These are phyloP conservation scores for Amniataba percoides DNA, from an alignment of 2,797 vertebrate genomes.

Conservation along the genomic window DNA sequence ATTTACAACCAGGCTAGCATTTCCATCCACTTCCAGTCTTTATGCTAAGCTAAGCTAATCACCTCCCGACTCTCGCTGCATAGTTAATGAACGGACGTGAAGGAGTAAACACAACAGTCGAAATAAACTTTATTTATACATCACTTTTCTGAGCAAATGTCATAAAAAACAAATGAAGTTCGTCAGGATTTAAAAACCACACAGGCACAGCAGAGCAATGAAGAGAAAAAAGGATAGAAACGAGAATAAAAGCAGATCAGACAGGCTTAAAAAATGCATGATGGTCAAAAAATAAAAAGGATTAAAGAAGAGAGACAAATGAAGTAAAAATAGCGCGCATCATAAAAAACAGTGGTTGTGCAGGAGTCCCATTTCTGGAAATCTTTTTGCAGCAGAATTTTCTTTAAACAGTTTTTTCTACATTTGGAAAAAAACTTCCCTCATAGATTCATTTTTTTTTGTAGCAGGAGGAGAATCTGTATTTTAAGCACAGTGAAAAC, in stretches of 20 bases:
- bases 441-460: background rate
- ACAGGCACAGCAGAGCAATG: background rate
- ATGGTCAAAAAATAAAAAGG: background rate
- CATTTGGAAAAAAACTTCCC: background rate
- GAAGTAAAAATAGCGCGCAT: background rate
- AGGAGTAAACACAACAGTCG: background rate
- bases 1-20: background rate
- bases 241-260: background rate
- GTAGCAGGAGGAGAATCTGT: background rate
- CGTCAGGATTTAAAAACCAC: background rate
- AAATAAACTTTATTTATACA: background rate
- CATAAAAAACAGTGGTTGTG: no score
- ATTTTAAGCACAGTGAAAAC: background rate
- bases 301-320: background rate
- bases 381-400: no score
- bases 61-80: background rate
- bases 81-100: background rate
- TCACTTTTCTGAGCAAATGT: background rate
- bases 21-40: background rate
- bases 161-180: background rate
- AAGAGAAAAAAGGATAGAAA: background rate
- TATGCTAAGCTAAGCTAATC: conserved; percentile 27
- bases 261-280: background rate
- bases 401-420: no score
- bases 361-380: no score